A percentile compares a stretch with the other conserved stretches of the same genome.
These are phyloP conservation scores for Callyntrura guangdongensis DNA, from an alignment of 2,888 invertebrate genomes.

Conservation along the genomic window DNA sequence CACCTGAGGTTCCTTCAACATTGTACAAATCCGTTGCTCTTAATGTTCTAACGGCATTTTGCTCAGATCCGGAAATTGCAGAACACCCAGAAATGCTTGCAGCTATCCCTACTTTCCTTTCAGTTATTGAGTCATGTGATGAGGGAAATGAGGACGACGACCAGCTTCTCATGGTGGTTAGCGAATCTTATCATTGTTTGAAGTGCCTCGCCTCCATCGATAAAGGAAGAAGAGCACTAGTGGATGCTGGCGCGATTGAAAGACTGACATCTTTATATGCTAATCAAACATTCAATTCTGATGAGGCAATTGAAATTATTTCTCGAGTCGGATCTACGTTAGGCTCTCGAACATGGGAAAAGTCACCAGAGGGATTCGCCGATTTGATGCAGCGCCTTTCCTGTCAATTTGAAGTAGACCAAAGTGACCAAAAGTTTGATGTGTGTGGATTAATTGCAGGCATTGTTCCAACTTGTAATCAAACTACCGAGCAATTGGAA, in stretches of 20 bases:
- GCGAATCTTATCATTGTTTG: conserved; percentile 85
- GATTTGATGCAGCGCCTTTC: conserved; percentile 93
- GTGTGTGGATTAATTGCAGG: conserved; percentile 91
- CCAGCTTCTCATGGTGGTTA: conserved; percentile 88
- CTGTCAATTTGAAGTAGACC: conserved; percentile 95
- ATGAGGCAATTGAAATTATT: conserved; percentile 93
- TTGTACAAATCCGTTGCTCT: conserved; percentile 97
- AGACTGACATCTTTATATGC: conserved; percentile 90
- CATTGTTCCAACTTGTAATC: conserved; percentile 87
- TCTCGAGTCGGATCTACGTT: conserved; percentile 91
- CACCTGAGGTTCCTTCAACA: conserved; percentile 95
- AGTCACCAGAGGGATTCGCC: conserved; percentile 92
- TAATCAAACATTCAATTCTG: conserved; percentile 95
- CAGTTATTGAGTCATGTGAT: conserved; percentile 94
- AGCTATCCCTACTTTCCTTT: conserved; percentile 93
- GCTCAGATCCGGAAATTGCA: conserved; percentile 92
- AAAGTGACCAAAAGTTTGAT: conserved; percentile 96
- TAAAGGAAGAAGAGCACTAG: conserved; percentile 92
- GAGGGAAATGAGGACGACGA: conserved; percentile 93
- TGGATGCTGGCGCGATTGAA: conserved; percentile 92
- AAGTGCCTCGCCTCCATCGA: conserved; percentile 86
- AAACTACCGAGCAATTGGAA: conserved; percentile 87
- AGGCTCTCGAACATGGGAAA: conserved; percentile 92
- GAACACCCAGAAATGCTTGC: conserved; percentile 94
- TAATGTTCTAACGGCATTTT: conserved; percentile 94